Evolutionary conservation across 2,113 vertebrate genomes (phyloP), one percentile per base, ranked within the genome.

Genomic region (Antechinus stuartii): DNA sequence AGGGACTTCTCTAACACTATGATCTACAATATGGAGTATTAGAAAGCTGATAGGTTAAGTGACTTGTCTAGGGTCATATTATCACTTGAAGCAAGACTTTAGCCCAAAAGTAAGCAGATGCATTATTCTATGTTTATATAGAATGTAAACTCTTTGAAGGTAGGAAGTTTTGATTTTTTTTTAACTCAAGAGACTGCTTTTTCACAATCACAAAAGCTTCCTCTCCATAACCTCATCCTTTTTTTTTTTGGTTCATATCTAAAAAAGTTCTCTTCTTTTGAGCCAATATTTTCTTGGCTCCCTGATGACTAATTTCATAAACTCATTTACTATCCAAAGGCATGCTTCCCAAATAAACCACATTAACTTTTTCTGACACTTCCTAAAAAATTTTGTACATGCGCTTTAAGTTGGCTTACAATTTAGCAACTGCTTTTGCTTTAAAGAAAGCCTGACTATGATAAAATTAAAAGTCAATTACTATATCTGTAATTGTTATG

Each of bases 371-470:
- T 76, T 46, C 25, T 84, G 46, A 9, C 26, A 7, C 35, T 11
- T 54, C 46, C 42, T 61, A 35, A 89, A 54, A 68, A 0, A 25
- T 91, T 52, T 55, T 54, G 50, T 11, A 3, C 54, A n/a, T 55
- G 22, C 24, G 46, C 90, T 93, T 96, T 95, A 90, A 92, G 52
- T 52, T 52, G 49, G 92, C 46, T 91, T 89, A 92, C 25, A 93
- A 52, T 56, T 91, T 68, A 55, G 54, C 93, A 89, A 0, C 50
- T 52, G 93, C 8, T 42, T 46, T 89, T 54, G 16, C 35, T 89
- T 94, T 24, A 84, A 47, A 12, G 52, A 93, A 89, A 95, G 68
- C 68, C n/a, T 84, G 68, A 16, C n/a, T 22, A 42, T 42, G 68
- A 22, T 42, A 84, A 84, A 84, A 84, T 84, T 84, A 42, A 84